A percentile compares a stretch with the other conserved stretches of the same genome.
phyloP scores from a whole-genome alignment of 2,888 invertebrate genomes.

The Philaethria dido region DNA sequence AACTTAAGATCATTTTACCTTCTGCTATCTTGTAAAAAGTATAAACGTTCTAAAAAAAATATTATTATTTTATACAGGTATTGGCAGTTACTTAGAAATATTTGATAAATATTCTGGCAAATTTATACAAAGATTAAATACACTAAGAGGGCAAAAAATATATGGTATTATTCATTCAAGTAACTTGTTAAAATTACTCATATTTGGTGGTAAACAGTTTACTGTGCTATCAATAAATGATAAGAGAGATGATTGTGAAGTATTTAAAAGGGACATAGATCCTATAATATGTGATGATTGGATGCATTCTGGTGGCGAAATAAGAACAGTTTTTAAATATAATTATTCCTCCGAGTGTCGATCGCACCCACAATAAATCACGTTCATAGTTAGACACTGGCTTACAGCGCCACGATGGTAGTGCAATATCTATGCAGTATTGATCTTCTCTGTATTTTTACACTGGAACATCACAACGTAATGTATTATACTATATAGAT shows the following conservation, averaged over 20 bases:
- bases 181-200: constrained; percentile 60
- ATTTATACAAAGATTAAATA: constrained; percentile 52
- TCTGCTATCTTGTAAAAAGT: too few relatives aligned
- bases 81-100: constrained; percentile 75
- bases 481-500: too few relatives aligned
- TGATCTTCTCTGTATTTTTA: too few relatives aligned
- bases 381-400: too few relatives aligned
- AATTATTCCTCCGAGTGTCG: too few relatives aligned
- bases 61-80: constrained; percentile 70
- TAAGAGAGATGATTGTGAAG: constrained; percentile 19
- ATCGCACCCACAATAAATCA: too few relatives aligned
- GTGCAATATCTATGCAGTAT: too few relatives aligned
- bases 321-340: too few relatives aligned
- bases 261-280: constrained; percentile 48
- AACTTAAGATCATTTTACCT: too few relatives aligned
- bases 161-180: constrained; percentile 78
- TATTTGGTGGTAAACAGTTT: constrained; percentile 84
- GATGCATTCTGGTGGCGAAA: constrained; percentile 81
- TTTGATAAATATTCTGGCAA: constrained; percentile 54
- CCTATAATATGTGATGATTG: constrained; percentile 83
- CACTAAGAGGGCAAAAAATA: constrained; percentile 81
- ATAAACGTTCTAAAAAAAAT: constrained; percentile 13
- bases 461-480: too few relatives aligned
- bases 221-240: constrained; percentile 51
- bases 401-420: too few relatives aligned